Evolutionary conservation across 2,797 vertebrate genomes (phyloP), one percentile per base, ranked within the genome.

Genomic region (Characodon lateralis): DNA sequence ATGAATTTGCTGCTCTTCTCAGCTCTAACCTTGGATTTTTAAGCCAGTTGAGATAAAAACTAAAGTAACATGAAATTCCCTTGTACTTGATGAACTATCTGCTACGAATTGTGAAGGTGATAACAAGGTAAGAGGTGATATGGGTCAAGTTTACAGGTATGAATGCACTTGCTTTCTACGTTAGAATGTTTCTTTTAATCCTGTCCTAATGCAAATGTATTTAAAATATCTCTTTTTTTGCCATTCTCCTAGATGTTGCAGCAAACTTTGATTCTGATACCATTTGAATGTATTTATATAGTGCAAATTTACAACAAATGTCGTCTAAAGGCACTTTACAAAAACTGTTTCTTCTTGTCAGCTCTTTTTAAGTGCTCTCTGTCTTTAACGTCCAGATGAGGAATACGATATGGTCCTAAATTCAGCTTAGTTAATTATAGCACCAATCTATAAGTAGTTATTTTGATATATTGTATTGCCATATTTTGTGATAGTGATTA

Each of bases 11-110:
- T 53, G 31, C 66, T 20, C 18, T 13, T 20, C 1, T 16, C 28
- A 18, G 28, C 76, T 61, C 41, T 26, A 48, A 77, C 55, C 43
- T 77, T 58, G 41, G 20, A 58, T 48, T 65, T 51, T 26, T 59
- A 5, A 48, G 16, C 39, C 41, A 48, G n/a, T 31, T 46, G 35
- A 48, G 18, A 51, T 50, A 31, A 65, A 66, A 65, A 35, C 73
- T 50, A 41, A 53, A 75, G 68, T 28, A 66, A 55, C 31, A 66
- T 53, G 2, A 26, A 41, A 66, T n/a, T 8, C 12, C 35, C 24
- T 22, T 51, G 41, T 2, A 50, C 26, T 31, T 71, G 41, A 31
- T 48, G 43, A 35, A 43, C 14, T 58, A 4, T 58, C 20, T 16
- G 14, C 6, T 48, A 16, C 71, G 18, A 71, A 77, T 48, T 22